Evolutionary conservation across 2,888 invertebrate species (phyloP).

Genomic region (Aporophyla lueneburgensis): DNA sequence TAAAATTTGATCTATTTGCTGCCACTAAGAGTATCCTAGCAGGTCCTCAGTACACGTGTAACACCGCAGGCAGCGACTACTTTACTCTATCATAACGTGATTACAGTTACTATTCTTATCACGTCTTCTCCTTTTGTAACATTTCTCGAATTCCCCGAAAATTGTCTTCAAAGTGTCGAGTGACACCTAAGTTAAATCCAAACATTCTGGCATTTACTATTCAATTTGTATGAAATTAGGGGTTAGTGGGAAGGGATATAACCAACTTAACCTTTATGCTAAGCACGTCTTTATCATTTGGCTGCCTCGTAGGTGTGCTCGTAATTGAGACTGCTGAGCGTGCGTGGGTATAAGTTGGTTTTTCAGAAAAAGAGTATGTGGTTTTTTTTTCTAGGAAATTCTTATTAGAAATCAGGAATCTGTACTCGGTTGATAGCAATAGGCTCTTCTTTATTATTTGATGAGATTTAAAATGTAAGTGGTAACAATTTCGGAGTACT

Average conservation of each 20-base stretch:
- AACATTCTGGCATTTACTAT: constrained; percentile 14
- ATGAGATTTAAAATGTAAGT: too few relatives aligned
- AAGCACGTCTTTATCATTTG: not conserved
- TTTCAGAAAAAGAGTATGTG: too few relatives aligned
- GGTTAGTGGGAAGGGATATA: not conserved
- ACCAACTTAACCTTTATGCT: not conserved
- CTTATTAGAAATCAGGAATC: too few relatives aligned
- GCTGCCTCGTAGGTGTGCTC: not conserved
- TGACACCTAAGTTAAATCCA: constrained; percentile 9
- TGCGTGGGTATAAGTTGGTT: not conserved
- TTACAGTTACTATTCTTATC: not conserved
- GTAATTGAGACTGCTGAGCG: not conserved
- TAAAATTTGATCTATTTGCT: too few relatives aligned
- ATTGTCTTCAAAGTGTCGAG: constrained; percentile 6
- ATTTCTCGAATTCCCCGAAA: constrained; percentile 1
- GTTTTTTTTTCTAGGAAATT: too few relatives aligned
- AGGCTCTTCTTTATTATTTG: too few relatives aligned
- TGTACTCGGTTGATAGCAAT: too few relatives aligned
- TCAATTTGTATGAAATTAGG: constrained; percentile 34
- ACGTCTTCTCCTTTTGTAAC: constrained; percentile 23
- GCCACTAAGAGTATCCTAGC: not conserved
- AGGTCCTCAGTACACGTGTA: not conserved
- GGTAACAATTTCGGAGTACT: too few relatives aligned
- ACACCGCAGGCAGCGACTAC: not conserved
- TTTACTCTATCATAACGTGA: not conserved